A percentile compares a stretch with the other conserved stretches of the same genome.
These are phyloP conservation scores for Graphium colonna DNA, from an alignment of 2,888 invertebrate genomes.

Conservation along the genomic window DNA sequence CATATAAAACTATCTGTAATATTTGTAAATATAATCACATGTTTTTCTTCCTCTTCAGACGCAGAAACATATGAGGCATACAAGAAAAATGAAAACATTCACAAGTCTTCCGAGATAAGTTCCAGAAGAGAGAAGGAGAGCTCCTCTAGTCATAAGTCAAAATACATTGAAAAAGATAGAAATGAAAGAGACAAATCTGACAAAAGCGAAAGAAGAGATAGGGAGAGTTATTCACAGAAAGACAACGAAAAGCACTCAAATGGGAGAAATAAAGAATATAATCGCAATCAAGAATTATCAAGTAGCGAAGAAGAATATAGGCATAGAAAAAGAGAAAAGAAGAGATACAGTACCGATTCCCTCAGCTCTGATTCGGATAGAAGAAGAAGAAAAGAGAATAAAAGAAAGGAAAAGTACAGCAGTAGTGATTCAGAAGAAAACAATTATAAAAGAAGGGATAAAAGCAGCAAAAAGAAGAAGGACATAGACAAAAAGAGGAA, in stretches of 20 bases:
- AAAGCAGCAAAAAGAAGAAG: conserved; percentile 60
- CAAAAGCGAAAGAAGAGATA: conserved; percentile 31
- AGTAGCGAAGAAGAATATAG: conserved; percentile 33
- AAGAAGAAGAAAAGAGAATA: conserved; percentile 36
- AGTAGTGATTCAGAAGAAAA: conserved; percentile 43
- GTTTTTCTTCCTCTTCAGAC: conserved; percentile 70
- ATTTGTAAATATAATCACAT: too few species aligned
- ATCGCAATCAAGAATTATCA: conserved; percentile 38
- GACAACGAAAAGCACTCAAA: conserved; percentile 42
- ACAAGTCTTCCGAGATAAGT: conserved; percentile 48
- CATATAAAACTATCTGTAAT: too few species aligned
- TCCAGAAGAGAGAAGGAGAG: conserved; percentile 37
- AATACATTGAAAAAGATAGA: conserved; percentile 33
- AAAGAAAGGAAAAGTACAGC: conserved; percentile 35
- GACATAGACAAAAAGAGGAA: conserved; percentile 80
- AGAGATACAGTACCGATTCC: conserved; percentile 46
- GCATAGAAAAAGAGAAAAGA: conserved; percentile 36
- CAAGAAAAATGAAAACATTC: conserved; percentile 67
- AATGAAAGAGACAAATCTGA: conserved; percentile 29
- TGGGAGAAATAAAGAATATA: conserved; percentile 38
- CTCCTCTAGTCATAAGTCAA: conserved; percentile 42
- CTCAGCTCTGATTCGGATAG: conserved; percentile 48
- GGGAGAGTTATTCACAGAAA: conserved; percentile 29
- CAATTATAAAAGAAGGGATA: conserved; percentile 47
- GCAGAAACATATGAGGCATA: conserved; percentile 86